A percentile compares a stretch with the other conserved stretches of the same genome.
These are phyloP conservation scores for Eulemur rufifrons DNA, from an alignment of 2,113 vertebrate genomes.

Conservation along the genomic window DNA sequence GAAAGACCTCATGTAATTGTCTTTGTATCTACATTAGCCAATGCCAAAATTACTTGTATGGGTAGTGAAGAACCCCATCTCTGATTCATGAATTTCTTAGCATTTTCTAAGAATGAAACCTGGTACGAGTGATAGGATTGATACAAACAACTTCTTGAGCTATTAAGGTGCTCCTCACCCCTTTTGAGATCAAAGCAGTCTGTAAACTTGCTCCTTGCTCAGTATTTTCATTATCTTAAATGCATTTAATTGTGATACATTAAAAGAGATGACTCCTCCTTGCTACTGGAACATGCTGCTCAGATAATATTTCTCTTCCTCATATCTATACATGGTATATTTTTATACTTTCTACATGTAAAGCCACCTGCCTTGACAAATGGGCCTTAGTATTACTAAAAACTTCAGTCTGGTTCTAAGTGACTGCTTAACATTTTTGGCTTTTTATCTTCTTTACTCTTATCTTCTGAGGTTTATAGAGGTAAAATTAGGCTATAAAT, in stretches of 20 bases:
- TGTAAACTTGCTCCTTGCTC: not conserved
- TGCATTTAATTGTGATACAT: not conserved
- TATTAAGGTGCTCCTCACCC: not conserved
- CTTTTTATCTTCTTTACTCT: not conserved
- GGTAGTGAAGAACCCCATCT: not conserved
- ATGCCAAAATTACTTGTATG: not conserved
- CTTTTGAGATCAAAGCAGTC: not conserved
- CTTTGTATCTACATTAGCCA: not conserved
- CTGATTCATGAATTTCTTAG: not conserved
- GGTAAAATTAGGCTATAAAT: not conserved
- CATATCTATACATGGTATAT: not conserved
- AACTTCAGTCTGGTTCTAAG: not conserved
- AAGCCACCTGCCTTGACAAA: not conserved
- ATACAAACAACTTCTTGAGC: not conserved
- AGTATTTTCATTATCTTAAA: not conserved
- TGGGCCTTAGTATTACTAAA: not conserved
- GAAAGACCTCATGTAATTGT: not conserved
- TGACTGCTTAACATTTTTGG: not conserved
- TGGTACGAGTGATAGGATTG: not conserved
- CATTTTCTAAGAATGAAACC: not conserved
- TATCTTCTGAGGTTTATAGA: not conserved
- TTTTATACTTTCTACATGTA: not conserved
- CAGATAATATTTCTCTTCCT: not conserved
- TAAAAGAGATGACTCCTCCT: not conserved
- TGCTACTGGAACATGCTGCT: not conserved